Percentiles rank a stretch among this genome's conserved stretches.
Evolutionary conservation across 2,888 invertebrate genomes (phyloP).

Genomic region (Atethmia centrago): DNA sequence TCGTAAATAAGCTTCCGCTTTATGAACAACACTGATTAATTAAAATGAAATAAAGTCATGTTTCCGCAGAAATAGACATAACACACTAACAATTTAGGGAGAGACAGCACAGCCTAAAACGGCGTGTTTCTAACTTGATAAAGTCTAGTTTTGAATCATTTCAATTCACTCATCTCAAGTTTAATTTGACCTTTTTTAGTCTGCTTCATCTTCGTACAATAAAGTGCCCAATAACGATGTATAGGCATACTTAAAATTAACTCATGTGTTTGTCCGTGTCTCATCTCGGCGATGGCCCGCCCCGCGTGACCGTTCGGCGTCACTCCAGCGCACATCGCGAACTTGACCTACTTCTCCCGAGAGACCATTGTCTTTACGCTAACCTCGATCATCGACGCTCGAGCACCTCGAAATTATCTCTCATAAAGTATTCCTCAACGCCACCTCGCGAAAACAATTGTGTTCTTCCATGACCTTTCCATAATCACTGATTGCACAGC

Average conservation of each 20-base stretch:
- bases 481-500: slow-evolving; percentile 52
- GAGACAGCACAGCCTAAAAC: background rate
- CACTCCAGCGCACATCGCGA: slow-evolving; percentile 78
- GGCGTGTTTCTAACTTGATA: background rate
- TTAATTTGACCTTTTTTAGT: background rate
- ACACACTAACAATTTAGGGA: background rate
- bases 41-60: too few relatives aligned
- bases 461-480: slow-evolving; percentile 64
- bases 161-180: background rate
- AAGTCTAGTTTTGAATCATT: background rate
- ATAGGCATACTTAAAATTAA: slow-evolving; percentile 20
- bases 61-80: background rate
- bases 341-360: slow-evolving; percentile 87
- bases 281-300: slow-evolving; percentile 47
- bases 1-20: slow-evolving; percentile 14
- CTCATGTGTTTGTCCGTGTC: slow-evolving; percentile 33
- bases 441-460: slow-evolving; percentile 67
- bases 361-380: slow-evolving; percentile 83
- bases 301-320: slow-evolving; percentile 76
- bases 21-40: slow-evolving; percentile 1
- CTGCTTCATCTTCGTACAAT: slow-evolving; percentile 15
- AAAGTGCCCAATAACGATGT: slow-evolving; percentile 36
- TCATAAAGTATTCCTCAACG: slow-evolving; percentile 69
- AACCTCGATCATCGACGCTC: slow-evolving; percentile 80
- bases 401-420: slow-evolving; percentile 73